phyloP scores from a whole-genome alignment of 2,797 vertebrate species.

The Iguana delicatissima region DNA sequence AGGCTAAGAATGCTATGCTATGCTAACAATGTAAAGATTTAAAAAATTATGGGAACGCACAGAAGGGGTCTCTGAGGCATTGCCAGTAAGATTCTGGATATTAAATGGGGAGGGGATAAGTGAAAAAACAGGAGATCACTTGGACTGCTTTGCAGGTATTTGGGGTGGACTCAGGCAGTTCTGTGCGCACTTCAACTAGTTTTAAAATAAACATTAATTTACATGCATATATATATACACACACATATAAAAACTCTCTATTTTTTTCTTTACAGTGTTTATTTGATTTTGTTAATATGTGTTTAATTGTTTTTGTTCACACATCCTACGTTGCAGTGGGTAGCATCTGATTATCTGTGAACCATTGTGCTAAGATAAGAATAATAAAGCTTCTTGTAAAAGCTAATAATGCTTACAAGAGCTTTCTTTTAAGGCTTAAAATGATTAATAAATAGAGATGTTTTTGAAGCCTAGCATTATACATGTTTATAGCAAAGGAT shows the following conservation, averaged over 20 bases:
- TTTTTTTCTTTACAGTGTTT: neutral
- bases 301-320: neutral
- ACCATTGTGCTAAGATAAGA: neutral
- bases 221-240: neutral
- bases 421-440: constrained; percentile 35
- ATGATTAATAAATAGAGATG: neutral
- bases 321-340: neutral
- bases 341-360: constrained; percentile 1
- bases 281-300: neutral
- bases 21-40: too few species aligned
- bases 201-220: constrained; percentile 10
- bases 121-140: too few species aligned
- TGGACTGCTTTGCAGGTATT: too few species aligned
- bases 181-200: neutral
- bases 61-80: too few species aligned
- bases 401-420: neutral
- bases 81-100: too few species aligned
- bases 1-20: too few species aligned
- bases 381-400: constrained; percentile 28
- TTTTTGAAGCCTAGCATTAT: constrained; percentile 8
- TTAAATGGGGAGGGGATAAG: too few species aligned
- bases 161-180: too few species aligned
- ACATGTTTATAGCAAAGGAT: constrained; percentile 24
- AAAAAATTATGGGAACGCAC: too few species aligned
- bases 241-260: too few species aligned